Conservation (phyloP, 2,113 vertebrate genomes). For the Progne subis region DNA sequence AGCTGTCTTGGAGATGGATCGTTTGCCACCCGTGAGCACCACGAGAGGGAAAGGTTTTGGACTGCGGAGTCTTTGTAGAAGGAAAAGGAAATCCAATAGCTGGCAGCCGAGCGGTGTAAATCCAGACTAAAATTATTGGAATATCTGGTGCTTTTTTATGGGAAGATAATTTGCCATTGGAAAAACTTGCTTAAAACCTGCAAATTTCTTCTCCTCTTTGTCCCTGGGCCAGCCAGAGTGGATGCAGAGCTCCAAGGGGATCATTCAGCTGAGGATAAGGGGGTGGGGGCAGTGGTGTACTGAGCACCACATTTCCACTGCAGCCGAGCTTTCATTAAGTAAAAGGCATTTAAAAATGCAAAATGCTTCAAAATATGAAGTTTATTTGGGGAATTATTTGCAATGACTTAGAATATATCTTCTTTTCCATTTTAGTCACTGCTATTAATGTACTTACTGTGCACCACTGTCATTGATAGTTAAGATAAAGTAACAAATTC, state of each 20-base stretch:
- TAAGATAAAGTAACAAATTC: not conserved
- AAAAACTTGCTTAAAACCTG: constrained; percentile 5
- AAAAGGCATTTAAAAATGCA: not conserved
- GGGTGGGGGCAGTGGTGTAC: not conserved
- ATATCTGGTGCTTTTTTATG: not conserved
- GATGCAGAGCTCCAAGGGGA: not conserved
- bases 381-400: not conserved
- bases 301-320: accelerated
- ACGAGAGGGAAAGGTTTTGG: not conserved
- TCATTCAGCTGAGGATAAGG: not conserved
- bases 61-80: not conserved
- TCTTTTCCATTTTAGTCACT: not conserved
- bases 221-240: not conserved
- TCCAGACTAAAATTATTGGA: not conserved
- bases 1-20: not conserved
- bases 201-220: not conserved
- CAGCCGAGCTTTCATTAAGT: not conserved
- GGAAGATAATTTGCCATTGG: not conserved
- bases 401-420: not conserved
- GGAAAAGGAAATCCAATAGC: not conserved
- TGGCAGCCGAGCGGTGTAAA: not conserved
- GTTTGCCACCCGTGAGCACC: not conserved
- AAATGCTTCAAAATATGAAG: not conserved
- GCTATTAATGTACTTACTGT: not conserved
- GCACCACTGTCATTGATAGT: not conserved